Conservation (phyloP, 2,113 vertebrate genomes). For the Orthonyx spaldingii region DNA sequence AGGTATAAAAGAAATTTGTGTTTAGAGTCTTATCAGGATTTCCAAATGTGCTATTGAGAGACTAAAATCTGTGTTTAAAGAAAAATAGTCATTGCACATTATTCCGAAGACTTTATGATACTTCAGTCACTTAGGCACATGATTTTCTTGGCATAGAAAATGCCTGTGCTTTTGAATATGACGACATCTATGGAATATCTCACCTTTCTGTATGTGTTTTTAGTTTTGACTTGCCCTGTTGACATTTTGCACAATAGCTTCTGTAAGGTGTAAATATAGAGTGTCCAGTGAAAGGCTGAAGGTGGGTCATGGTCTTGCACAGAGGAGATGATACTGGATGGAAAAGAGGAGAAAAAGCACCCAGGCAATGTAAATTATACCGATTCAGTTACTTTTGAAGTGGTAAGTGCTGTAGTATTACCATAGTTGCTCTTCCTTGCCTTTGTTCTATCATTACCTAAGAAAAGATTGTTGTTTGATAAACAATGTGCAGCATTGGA, state of each 20-base stretch:
- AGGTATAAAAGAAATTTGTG: background rate
- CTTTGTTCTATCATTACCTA: constrained; percentile 69
- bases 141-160: background rate
- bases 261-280: background rate
- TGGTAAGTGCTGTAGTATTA: constrained; percentile 60
- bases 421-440: constrained; percentile 44
- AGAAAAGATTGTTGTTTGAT: constrained; percentile 68
- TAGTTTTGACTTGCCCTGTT: background rate
- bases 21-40: background rate
- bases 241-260: background rate
- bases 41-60: background rate
- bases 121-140: background rate
- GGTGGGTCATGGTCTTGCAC: background rate
- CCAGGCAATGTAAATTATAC: constrained; percentile 12
- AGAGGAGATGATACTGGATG: background rate
- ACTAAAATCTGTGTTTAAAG: background rate
- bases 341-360: background rate
- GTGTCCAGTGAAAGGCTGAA: background rate
- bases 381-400: constrained; percentile 62
- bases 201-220: background rate
- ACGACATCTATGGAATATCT: background rate
- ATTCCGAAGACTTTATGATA: background rate
- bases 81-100: background rate
- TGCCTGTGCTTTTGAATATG: background rate
- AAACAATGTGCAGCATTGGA: constrained; percentile 47